Evolutionary conservation across 2,797 vertebrate species (phyloP), one percentile per base, ranked within the genome.

Genomic region (Ateles fusciceps): DNA sequence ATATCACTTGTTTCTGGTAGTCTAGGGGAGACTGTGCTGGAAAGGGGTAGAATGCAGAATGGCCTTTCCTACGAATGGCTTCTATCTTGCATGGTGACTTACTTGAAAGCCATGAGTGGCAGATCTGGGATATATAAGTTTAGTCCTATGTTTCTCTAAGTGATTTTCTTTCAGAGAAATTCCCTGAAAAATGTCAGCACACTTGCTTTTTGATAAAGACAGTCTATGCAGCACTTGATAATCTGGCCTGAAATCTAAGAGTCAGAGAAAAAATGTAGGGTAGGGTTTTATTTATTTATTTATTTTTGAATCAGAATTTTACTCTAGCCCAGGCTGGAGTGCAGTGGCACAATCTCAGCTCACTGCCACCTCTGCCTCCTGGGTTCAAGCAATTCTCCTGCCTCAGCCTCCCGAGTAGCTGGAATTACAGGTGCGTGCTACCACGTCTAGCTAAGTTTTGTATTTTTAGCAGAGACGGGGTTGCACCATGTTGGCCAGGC

Each of bases 111-210:
- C 26, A 1, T 42, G 85, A 42, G 30, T 80, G 48, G 28, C 64
- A 86, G 64, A 85, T 76, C 57, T 86, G 50, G 22, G 39, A 39
- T 78, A 13, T 5, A 7, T 91, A 55, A 33, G 6, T 74, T 88
- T 11, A 87, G 30, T 14, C 8, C 52, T 52, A 5, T 91, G 11
- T 80, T 94, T 85, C 7, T 76, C 15, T 68, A 83, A 88, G 68
- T 95, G 33, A 19, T 61, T 96, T 80, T 85, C 75, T 93, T 85
- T 76, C 52, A 59, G 86, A 64, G 13, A 93, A 28, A 85, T 57
- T 74, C 2, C 8, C 64, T 93, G 39, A 59, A 96, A 96, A 91
- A 24, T 94, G 92, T 93, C 91, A 81, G 50, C 22, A 33, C 2
- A 81, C 10, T 3, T 74, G 44, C 36, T 95, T 42, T 94, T 85